phyloP scores from a whole-genome alignment of 2,888 invertebrate species.

The Dolichopus griseipennis region DNA sequence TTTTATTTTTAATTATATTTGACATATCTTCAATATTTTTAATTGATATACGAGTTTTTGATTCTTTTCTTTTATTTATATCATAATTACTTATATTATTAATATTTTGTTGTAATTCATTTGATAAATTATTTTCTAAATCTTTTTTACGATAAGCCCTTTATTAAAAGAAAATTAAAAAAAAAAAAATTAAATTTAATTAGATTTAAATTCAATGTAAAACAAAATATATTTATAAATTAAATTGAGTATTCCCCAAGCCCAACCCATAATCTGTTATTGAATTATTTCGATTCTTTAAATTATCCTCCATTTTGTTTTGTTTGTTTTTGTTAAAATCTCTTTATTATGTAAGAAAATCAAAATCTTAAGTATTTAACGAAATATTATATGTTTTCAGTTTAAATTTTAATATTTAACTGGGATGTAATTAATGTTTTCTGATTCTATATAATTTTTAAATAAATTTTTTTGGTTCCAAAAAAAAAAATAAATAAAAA shows the following conservation, averaged over 20 bases:
- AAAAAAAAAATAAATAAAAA: no score
- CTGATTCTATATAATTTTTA: no score
- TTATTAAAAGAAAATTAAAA: background rate
- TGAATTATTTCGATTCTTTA: background rate
- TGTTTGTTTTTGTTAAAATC: no score
- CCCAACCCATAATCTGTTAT: background rate
- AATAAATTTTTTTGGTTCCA: no score
- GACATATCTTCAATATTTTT: no score
- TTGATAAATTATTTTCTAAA: background rate
- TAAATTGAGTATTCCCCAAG: background rate
- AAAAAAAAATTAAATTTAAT: background rate
- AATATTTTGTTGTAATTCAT: no score
- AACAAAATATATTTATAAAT: background rate
- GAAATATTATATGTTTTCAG: no score
- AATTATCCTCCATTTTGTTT: background rate
- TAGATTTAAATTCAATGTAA: background rate
- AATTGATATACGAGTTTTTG: background rate
- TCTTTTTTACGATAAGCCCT: background rate
- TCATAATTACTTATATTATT: background rate
- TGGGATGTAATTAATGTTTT: no score
- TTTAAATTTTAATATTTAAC: no score
- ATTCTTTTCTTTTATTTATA: background rate
- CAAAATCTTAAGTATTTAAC: no score
- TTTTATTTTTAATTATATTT: background rate
- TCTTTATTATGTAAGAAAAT: no score